Evolutionary conservation across 2,113 vertebrate genomes (phyloP), one percentile per base, ranked within the genome.

Genomic region (Passer domesticus): DNA sequence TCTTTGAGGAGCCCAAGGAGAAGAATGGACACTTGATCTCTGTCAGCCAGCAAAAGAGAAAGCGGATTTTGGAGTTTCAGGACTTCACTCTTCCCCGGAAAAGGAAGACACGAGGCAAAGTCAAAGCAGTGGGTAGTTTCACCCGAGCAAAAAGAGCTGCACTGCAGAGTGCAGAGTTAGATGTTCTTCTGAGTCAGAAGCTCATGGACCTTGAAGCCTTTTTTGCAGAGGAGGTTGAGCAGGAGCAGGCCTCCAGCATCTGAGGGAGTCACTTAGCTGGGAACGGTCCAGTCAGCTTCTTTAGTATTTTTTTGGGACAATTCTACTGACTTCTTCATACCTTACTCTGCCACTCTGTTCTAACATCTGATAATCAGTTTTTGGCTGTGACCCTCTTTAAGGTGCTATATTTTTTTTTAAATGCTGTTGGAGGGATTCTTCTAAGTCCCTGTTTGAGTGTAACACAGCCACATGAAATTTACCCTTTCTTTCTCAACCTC

Each of bases 1-100:
- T 99, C 95, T 99, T 99, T 72, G 99, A 99, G 94, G 99, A 99
- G 94, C 99, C 99, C 9, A 98, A 98, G 90, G 99, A 99, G 92
- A 99, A 99, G 76, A 99, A 99, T 11, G 99, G 99, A 13, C 95
- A 94, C 2, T 96, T 99, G 47, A 96, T 99, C 31, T 98, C 98
- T 47, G 97, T 99, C 96, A 99, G 99, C 73, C 99, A 99, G 70
- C 99, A 99, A 95, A 99, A 99, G 95, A 98, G 99, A 59, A 99
- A 99, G 90, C 96, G 99, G 35, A 97, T 99, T 76, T 98, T 99
- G 3, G 99, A 99, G 75, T 99, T 99, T 58, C 99, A 99, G 67
- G 99, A 99, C 94, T 99, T 99, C 43, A 99, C 99, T 2, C 91
- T 99, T 73, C 99, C 99, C 12, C 97, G 99, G 27, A 99, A 99